Base-by-base conservation (phyloP, 53 echinoderm and acorn worm genomes). In the Holothuria leucospilota region DNA sequence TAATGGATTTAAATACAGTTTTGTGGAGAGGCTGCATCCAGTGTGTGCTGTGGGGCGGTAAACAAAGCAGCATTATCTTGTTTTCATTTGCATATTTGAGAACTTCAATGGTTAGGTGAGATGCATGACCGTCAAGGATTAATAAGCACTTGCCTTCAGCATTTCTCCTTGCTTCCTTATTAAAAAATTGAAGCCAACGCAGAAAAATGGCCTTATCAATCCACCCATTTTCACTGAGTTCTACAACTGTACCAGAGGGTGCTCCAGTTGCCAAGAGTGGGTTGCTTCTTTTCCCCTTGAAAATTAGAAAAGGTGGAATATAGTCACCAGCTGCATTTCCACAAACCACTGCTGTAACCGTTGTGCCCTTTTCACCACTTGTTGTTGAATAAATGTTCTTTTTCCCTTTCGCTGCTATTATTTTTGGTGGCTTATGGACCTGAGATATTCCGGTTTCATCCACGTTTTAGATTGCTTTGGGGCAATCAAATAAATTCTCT, bases 81-180 rank as follows among this genome's bases (percentile, higher is more conserved):
- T 85, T 83, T 23, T 90, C 78, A 38, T 75, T 84, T 2, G 75
- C 52, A 24, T 84, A 88, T 58, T 53, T 88, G 21, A 88, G 73
- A 6, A 86, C 81, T 0, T 29, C 24, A 13, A 58, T 46, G 34
- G 67, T 78, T 68, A 88, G 85, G 30, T 89, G 83, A 7, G 83
- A 82, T 13, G 67, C 69, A 64, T 92, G 92, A 25, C 92, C 92
- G 72, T 92, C 86, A 23, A 89, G 80, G 29, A 92, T 40, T 0
- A 92, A 82, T 20, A 89, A 61, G 12, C 89, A 86, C 84, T 86
- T 89, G 59, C 92, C 86, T 13, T 63, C 29, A 21, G 64, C 82
- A 52, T 52, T 52, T 52, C 52, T 52, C 52, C 15, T 52, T 5
- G 86, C 86, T 86, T 86, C 71, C 39, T 28, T 73, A 5, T 82